phyloP scores from a whole-genome alignment of 2,888 invertebrate genomes.

The Myopa tessellatipennis region DNA sequence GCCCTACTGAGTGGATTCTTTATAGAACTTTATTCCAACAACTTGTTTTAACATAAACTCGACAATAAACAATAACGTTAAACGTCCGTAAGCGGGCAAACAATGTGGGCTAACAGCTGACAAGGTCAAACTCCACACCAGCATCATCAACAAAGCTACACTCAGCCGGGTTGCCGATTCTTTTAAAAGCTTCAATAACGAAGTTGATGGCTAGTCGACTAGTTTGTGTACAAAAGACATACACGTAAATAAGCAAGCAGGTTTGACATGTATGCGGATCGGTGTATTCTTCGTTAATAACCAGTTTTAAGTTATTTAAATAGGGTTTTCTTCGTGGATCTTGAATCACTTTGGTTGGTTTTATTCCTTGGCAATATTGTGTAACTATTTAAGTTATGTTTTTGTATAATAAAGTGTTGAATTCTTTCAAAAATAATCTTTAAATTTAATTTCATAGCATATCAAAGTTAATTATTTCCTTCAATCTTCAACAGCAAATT shows the following conservation, averaged over 20 bases:
- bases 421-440: too few species aligned
- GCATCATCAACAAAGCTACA: neutral
- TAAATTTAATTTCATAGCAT: too few species aligned
- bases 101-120: constrained; percentile 10
- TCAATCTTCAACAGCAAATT: neutral
- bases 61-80: too few species aligned
- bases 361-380: too few species aligned
- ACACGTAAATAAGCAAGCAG: neutral
- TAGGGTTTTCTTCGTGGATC: neutral
- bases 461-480: too few species aligned
- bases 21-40: too few species aligned
- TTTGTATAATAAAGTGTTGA: too few species aligned
- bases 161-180: neutral
- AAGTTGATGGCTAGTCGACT: neutral
- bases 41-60: too few species aligned
- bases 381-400: too few species aligned
- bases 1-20: too few species aligned
- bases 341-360: neutral
- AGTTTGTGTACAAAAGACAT: neutral
- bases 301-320: constrained; percentile 5
- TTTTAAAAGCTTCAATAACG: neutral
- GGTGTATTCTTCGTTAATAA: neutral
- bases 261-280: neutral
- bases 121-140: constrained; percentile 26
- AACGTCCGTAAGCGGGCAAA: neutral